Conservation (phyloP, 2,888 invertebrate genomes). For the Eutolmus rufibarbis region DNA sequence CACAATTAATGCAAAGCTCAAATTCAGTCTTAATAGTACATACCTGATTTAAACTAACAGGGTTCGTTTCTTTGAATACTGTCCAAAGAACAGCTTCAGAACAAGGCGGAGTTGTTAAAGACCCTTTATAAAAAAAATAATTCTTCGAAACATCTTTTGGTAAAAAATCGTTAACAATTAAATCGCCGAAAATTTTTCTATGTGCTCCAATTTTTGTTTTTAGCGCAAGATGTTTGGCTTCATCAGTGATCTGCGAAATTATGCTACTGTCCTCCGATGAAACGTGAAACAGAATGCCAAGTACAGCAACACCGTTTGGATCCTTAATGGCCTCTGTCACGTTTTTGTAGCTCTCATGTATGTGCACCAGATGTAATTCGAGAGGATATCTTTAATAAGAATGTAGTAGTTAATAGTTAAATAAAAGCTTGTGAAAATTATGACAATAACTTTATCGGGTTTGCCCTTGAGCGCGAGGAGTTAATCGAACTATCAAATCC, state of each 20-base stretch:
- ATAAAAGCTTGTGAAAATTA: too few relatives aligned
- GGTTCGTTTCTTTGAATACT: slow-evolving; percentile 66
- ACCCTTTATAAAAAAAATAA: slow-evolving; percentile 73
- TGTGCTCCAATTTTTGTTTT: slow-evolving; percentile 50
- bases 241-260: slow-evolving; percentile 55
- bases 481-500: too few relatives aligned
- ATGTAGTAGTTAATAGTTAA: too few relatives aligned
- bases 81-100: slow-evolving; percentile 80
- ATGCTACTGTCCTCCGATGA: slow-evolving; percentile 56
- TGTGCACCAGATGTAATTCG: slow-evolving; percentile 75
- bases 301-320: slow-evolving; percentile 69
- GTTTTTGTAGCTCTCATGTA: slow-evolving; percentile 64
- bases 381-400: slow-evolving; percentile 65
- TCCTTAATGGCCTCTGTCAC: slow-evolving; percentile 65
- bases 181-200: not conserved
- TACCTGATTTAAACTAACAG: slow-evolving; percentile 66
- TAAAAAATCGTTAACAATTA: slow-evolving; percentile 62
- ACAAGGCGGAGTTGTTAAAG: slow-evolving; percentile 77
- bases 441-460: too few relatives aligned
- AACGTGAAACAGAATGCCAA: slow-evolving; percentile 70
- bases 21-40: not conserved
- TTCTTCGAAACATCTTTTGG: slow-evolving; percentile 66
- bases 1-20: not conserved
- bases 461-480: too few relatives aligned
- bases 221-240: not conserved